Conservation (phyloP, 2,888 invertebrate genomes). For the Steinernema hermaphroditum region DNA sequence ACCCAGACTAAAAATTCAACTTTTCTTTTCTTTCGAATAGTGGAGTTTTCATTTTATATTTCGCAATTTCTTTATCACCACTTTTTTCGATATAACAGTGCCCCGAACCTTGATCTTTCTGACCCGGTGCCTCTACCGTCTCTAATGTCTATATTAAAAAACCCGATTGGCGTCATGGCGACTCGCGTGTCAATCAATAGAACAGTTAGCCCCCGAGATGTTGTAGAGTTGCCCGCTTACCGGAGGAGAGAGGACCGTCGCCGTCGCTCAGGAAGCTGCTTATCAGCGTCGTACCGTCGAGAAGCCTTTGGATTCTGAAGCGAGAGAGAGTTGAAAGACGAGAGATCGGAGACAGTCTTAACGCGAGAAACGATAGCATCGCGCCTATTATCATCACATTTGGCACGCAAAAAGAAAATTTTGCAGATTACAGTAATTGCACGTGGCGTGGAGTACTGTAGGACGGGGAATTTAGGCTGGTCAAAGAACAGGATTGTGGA, state of each 20-base stretch:
- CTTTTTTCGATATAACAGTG: too few species aligned
- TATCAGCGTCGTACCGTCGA: constrained; percentile 27
- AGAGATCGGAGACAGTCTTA: background rate
- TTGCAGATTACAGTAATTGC: constrained; percentile 14
- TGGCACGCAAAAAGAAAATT: background rate
- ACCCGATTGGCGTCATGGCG: background rate
- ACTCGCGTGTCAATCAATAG: background rate
- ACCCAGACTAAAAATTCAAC: too few species aligned
- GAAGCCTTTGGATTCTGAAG: constrained; percentile 20
- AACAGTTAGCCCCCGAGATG: too few species aligned
- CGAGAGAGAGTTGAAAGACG: background rate
- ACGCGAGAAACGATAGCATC: constrained; percentile 14
- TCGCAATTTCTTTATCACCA: too few species aligned
- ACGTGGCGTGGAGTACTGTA: background rate
- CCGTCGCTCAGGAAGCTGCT: constrained; percentile 68
- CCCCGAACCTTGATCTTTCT: too few species aligned
- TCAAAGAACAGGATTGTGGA: too few species aligned
- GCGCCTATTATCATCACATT: constrained; percentile 11
- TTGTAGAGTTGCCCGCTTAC: too few species aligned
- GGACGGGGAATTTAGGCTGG: background rate
- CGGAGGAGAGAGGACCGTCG: too few species aligned
- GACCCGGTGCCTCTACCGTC: too few species aligned
- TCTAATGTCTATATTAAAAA: too few species aligned
- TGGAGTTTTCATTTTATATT: too few species aligned
- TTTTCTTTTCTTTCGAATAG: too few species aligned